Evolutionary conservation across 2,888 invertebrate species (phyloP).

Genomic region (Drosophila hamatofila): DNA sequence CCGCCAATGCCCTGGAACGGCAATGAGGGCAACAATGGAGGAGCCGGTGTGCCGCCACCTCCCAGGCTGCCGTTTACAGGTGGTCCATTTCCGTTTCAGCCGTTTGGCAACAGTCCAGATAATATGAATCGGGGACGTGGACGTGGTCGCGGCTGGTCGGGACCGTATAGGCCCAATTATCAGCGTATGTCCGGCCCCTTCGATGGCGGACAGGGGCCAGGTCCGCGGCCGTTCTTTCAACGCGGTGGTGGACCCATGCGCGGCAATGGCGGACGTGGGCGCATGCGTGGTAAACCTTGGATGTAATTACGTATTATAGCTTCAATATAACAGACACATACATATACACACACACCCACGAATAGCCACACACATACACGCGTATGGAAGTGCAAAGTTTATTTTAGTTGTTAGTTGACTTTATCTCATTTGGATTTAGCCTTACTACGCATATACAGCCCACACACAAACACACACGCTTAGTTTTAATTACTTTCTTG

Average conservation of each 20-base stretch:
- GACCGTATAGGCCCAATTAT: slow-evolving; percentile 73
- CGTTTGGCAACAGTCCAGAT: slow-evolving; percentile 64
- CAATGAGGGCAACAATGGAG: slow-evolving; percentile 53
- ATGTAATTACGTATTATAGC: slow-evolving; percentile 75
- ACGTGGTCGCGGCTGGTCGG: slow-evolving; percentile 73
- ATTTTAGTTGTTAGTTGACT: slow-evolving; percentile 58
- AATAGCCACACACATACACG: slow-evolving; percentile 9
- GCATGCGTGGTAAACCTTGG: slow-evolving; percentile 84
- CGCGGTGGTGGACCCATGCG: slow-evolving; percentile 68
- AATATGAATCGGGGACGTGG: slow-evolving; percentile 69
- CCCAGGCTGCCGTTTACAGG: slow-evolving; percentile 50
- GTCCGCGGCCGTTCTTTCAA: slow-evolving; percentile 71
- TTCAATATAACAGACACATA: slow-evolving; percentile 32
- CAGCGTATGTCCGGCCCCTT: slow-evolving; percentile 68
- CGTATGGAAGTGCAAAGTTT: slow-evolving; percentile 36
- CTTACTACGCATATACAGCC: slow-evolving; percentile 28
- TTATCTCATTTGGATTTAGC: slow-evolving; percentile 65
- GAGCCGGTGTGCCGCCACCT: slow-evolving; percentile 53
- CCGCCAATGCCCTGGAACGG: slow-evolving; percentile 72
- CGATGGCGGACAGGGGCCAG: slow-evolving; percentile 72
- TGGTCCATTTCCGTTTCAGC: slow-evolving; percentile 70
- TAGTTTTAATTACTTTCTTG: slow-evolving; percentile 46
- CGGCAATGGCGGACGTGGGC: slow-evolving; percentile 73
- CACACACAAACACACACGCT: slow-evolving; percentile 9
- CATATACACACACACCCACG: slow-evolving; percentile 10